Evolutionary conservation across 2,888 invertebrate genomes (phyloP), one percentile per base, ranked within the genome.

Genomic region (Ligdia adustata): DNA sequence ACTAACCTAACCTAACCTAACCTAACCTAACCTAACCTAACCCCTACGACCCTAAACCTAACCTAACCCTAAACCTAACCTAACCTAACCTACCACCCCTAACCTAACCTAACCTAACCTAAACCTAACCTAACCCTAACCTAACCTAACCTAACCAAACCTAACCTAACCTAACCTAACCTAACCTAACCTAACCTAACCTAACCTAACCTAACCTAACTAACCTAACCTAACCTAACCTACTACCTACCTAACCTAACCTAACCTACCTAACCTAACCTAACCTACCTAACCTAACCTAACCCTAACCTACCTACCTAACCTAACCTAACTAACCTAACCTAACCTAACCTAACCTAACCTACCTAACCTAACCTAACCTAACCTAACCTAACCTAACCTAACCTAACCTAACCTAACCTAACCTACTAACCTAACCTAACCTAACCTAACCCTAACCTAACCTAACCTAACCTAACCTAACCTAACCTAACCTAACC

Each of bases 121-220:
- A n/a, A n/a, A n/a, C n/a, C n/a, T n/a, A n/a, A n/a, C n/a, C n/a
- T n/a, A n/a, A n/a, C n/a, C n/a, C n/a, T n/a, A n/a, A n/a, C n/a
- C n/a, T 47, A 52, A 52, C 55, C 52, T 49, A 52, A 52, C 55
- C 52, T 52, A 51, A 52, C 52, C 52, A 49, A 52, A 52, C 55
- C 52, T 52, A 52, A 55, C 52, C 55, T 52, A 49, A 55, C 51
- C 55, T 52, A 52, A 52, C 55, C 55, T 52, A 52, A 55, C 52
- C 55, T 52, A 50, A 55, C 55, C 55, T 52, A 52, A 55, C 52
- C 43, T 43, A 43, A 43, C 43, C 43, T 43, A 43, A 43, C 43
- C 43, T 43, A 43, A 43, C 43, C 54, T 51, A 46, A 54, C 49
- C 54, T 43, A 46, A 54, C 49, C 54, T 43, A 46, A 50, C 49